Conservation (phyloP, 2,888 invertebrate genomes). For the Corythucha ciliata region DNA sequence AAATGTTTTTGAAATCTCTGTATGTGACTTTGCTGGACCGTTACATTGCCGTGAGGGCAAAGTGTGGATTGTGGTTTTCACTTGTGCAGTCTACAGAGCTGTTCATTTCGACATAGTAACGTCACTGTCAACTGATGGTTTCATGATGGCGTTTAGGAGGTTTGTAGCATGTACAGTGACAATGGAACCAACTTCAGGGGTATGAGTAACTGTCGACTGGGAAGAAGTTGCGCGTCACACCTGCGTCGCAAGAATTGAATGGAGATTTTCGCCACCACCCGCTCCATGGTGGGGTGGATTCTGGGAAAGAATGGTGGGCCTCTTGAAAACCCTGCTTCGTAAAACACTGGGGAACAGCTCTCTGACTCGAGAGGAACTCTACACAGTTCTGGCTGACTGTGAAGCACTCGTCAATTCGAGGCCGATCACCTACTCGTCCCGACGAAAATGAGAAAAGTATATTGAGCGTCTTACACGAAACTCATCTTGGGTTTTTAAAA, state of each 20-base stretch:
- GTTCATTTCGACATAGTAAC: constrained; percentile 9
- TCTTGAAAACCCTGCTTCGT: constrained; percentile 1
- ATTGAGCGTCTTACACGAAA: no score
- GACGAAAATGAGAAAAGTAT: no score
- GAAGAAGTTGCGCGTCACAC: constrained; percentile 7
- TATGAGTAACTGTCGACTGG: constrained; percentile 43
- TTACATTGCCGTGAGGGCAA: constrained; percentile 1
- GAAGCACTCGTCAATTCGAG: constrained; percentile 12
- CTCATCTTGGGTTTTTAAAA: no score
- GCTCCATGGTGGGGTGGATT: constrained; percentile 43
- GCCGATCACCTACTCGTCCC: constrained; percentile 1
- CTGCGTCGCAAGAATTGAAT: constrained; percentile 31
- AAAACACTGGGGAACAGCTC: constrained; percentile 6
- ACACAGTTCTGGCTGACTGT: constrained; percentile 8
- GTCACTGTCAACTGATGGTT: constrained; percentile 7
- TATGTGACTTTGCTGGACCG: constrained; percentile 11
- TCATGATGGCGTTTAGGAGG: constrained; percentile 6
- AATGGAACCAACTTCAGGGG: constrained; percentile 37
- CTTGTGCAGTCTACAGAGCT: constrained; percentile 7
- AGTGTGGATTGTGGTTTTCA: constrained; percentile 14
- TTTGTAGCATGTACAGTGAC: constrained; percentile 33
- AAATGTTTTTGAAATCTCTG: constrained; percentile 6
- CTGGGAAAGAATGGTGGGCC: constrained; percentile 33
- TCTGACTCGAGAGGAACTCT: constrained; percentile 2
- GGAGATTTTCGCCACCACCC: constrained; percentile 40